phyloP scores from a whole-genome alignment of 2,113 vertebrate genomes.

The Polypterus bichir region DNA sequence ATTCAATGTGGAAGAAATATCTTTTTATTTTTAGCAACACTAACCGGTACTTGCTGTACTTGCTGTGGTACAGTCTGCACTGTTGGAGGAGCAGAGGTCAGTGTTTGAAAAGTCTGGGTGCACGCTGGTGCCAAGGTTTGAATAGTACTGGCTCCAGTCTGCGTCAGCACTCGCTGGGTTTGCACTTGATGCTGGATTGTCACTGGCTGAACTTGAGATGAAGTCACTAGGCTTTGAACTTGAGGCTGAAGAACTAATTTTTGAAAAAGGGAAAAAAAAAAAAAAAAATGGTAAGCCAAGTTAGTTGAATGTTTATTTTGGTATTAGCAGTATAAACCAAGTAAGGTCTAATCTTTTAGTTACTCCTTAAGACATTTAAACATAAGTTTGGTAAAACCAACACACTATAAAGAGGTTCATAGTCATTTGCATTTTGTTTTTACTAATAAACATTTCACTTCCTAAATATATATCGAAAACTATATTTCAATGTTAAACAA shows the following conservation, averaged over 20 bases:
- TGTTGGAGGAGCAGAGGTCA: conserved; percentile 57
- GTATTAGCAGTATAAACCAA: too few species aligned
- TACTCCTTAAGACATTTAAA: too few species aligned
- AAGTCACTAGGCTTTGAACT: conserved; percentile 81
- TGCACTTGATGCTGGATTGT: conserved; percentile 86
- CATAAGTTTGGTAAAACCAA: too few species aligned
- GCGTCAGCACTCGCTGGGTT: conserved; percentile 67
- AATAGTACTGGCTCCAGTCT: conserved; percentile 70
- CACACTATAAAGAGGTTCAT: too few species aligned
- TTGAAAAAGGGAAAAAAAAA: conserved; percentile 2
- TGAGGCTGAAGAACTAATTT: conserved; percentile 82
- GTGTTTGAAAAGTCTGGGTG: conserved; percentile 2
- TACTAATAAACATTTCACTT: too few species aligned
- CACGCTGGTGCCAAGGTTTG: conserved; percentile 51
- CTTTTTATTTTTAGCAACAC: conserved; percentile 9
- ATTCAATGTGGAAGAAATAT: too few species aligned
- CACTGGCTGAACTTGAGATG: conserved; percentile 77
- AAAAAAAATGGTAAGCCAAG: neutral
- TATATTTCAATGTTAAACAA: too few species aligned
- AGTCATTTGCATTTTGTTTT: too few species aligned
- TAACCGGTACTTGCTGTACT: conserved; percentile 76
- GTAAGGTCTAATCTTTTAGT: too few species aligned
- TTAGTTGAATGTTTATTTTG: too few species aligned
- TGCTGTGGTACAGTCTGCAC: conserved; percentile 82
- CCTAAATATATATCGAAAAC: too few species aligned